Evolutionary conservation across 2,888 invertebrate species (phyloP).

Genomic region (Cephus rjabovi): DNA sequence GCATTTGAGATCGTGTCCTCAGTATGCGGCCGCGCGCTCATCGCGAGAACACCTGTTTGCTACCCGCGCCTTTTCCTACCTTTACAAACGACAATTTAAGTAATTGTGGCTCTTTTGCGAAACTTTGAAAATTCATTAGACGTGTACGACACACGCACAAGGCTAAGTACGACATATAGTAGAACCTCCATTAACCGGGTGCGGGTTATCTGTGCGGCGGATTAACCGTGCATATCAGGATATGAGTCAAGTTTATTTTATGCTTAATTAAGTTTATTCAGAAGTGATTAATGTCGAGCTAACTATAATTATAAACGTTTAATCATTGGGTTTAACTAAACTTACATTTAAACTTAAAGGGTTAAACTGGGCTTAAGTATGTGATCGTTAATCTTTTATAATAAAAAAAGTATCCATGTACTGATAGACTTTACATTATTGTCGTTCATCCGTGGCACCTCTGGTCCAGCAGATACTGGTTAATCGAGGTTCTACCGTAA

Average conservation of each 20-base stretch:
- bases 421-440: background rate
- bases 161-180: background rate
- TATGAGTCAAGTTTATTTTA: background rate
- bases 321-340: background rate
- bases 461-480: background rate
- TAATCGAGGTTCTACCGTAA: slow-evolving; percentile 7
- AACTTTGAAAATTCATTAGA: background rate
- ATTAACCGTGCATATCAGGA: background rate
- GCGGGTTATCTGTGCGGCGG: slow-evolving; percentile 1
- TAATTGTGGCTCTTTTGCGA: background rate
- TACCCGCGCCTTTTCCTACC: slow-evolving; percentile 1
- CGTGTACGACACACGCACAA: background rate
- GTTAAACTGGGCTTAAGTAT: background rate
- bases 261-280: too few species aligned
- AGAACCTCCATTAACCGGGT: slow-evolving; percentile 1
- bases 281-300: too few species aligned
- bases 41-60: slow-evolving; percentile 53
- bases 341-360: background rate
- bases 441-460: background rate
- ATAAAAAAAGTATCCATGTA: background rate
- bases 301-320: too few species aligned
- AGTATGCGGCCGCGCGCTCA: slow-evolving; percentile 53
- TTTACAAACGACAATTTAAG: background rate
- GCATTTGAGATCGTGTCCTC: slow-evolving; percentile 27
- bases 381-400: background rate